Evolutionary conservation across 2,888 invertebrate genomes (phyloP).

Genomic region (Maniola hyperantus): DNA sequence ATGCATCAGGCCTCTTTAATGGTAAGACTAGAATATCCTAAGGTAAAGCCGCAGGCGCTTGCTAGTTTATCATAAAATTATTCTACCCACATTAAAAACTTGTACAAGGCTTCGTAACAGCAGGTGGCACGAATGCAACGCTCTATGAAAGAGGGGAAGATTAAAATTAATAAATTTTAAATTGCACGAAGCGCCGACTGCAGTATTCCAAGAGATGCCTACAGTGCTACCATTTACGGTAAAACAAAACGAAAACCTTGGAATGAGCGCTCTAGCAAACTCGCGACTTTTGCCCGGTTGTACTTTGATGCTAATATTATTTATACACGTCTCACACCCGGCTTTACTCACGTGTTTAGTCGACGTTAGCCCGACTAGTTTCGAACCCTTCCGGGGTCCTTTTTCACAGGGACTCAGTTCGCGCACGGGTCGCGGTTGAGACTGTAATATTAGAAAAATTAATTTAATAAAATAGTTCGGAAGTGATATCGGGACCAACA

Average conservation of each 20-base stretch:
- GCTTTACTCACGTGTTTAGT: no score
- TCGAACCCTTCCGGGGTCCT: no score
- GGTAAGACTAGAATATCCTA: neutral
- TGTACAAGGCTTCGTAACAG: conserved; percentile 26
- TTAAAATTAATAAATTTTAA: conserved; percentile 69
- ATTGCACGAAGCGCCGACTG: conserved; percentile 47
- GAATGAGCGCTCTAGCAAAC: conserved; percentile 13
- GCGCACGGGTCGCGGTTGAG: no score
- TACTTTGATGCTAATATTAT: no score
- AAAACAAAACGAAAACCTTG: conserved; percentile 25
- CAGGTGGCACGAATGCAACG: conserved; percentile 32
- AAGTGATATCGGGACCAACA: neutral
- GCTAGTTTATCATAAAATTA: conserved; percentile 18
- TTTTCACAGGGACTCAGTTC: no score
- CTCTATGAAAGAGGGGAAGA: conserved; percentile 58
- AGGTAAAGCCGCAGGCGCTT: neutral
- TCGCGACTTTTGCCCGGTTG: neutral
- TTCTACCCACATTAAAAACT: conserved; percentile 26
- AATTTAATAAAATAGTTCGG: no score
- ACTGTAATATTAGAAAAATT: no score
- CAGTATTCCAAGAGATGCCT: conserved; percentile 27
- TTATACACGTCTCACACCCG: no score
- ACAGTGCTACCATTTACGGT: conserved; percentile 28
- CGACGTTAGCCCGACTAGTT: no score
- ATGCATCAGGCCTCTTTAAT: no score